These are phyloP conservation scores for Trichomalopsis sarcophagae DNA, from an alignment of 1,140 invertebrate genomes.

Conservation along the genomic window DNA sequence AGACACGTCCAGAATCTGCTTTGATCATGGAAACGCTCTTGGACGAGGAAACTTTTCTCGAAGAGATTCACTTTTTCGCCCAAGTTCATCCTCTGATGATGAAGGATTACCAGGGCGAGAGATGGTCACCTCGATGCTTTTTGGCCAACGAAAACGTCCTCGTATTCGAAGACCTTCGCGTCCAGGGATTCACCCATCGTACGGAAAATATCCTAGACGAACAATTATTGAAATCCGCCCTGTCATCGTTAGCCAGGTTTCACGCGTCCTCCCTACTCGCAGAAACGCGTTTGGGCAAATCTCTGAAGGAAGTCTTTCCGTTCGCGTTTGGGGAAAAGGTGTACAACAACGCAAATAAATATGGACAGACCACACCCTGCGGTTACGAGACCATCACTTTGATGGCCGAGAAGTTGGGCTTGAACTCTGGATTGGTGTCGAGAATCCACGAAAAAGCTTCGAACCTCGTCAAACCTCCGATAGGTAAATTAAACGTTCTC, in stretches of 20 bases:
- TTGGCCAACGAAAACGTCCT: slow-evolving; percentile 68
- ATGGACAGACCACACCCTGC: not conserved
- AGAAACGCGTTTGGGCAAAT: slow-evolving; percentile 69
- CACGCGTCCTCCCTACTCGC: slow-evolving; percentile 76
- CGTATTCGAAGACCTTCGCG: slow-evolving; percentile 72
- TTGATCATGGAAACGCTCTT: not conserved
- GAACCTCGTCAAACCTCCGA: not conserved
- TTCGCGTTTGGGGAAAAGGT: slow-evolving; percentile 53
- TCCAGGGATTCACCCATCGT: slow-evolving; percentile 60
- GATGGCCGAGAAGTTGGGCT: not conserved
- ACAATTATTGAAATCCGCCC: slow-evolving; percentile 69
- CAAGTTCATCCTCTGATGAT: not conserved
- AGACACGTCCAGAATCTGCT: not conserved
- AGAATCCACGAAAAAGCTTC: not conserved
- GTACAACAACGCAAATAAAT: slow-evolving; percentile 25
- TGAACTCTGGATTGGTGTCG: not conserved
- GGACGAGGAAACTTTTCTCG: not conserved
- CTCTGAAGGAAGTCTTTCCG: slow-evolving; percentile 55
- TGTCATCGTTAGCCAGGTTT: slow-evolving; percentile 75
- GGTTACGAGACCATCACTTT: not conserved
- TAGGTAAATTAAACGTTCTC: not conserved
- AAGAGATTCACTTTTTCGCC: slow-evolving; percentile 29
- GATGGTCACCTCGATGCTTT: slow-evolving; percentile 68
- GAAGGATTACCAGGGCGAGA: not conserved
- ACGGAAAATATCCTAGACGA: slow-evolving; percentile 50